Evolutionary conservation across 2,797 vertebrate species (phyloP), one percentile per base, ranked within the genome.

Genomic region (Thunnus albacares): DNA sequence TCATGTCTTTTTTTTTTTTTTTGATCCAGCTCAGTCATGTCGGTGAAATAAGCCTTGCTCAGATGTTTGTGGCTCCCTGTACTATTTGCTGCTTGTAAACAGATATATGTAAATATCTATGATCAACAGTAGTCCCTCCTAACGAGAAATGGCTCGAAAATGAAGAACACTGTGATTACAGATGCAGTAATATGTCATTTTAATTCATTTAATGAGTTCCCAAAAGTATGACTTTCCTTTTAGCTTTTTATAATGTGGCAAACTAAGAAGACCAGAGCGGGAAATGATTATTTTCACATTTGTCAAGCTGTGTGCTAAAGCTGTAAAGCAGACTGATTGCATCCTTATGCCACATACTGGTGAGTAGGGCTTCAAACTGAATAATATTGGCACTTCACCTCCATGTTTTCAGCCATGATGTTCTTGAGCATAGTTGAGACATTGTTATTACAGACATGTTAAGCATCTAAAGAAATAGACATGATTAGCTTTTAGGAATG

Each of bases 11-110:
- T 33, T 33, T 33, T 33, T 71, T 45, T 57, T 35, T 20, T 74
- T 52, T 47, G 20, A 53, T 70, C 26, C 45, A 71, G 24, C 52
- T 76, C 5, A 45, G 51, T 71, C 17, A 30, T 41, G 33, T 35
- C 55, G 45, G 73, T 56, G 24, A 84, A 81, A 76, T 73, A 57
- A 75, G 49, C 22, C 30, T 64, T n/a, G 49, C 68, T 77, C 12
- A 75, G 45, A 81, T 75, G 5, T 79, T 64, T 88, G 80, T 80
- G 77, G 83, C 66, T 84, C 2, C 18, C 41, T 4, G 4, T 17
- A 18, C 22, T 17, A 22, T 73, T 77, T 64, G 52, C 60, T 74
- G 24, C 76, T 56, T 70, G 71, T 85, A 53, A 73, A 77, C 67
- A 77, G 55, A 64, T 59, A 17, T 6, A 33, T 70, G 66, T 77